Conservation (phyloP, 2,888 invertebrate genomes). For the Pyrocoelia pectoralis region DNA sequence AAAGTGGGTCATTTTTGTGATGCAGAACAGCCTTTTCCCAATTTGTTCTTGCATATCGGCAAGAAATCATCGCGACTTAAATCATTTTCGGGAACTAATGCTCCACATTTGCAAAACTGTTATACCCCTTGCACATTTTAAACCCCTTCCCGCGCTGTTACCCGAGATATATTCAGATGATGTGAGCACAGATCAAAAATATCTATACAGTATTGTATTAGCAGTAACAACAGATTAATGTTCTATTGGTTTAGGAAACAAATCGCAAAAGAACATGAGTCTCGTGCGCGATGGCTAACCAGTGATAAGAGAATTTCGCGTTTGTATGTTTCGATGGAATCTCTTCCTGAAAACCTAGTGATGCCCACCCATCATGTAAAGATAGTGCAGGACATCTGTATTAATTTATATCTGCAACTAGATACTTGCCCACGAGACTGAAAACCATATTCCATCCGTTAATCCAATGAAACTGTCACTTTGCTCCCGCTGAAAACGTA, state of each 20-base stretch:
- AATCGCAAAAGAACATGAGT: not conserved
- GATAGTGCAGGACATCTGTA: too few species aligned
- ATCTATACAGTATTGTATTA: not conserved
- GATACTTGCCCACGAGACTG: too few species aligned
- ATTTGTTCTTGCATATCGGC: not conserved
- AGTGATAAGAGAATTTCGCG: not conserved
- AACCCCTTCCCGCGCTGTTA: not conserved
- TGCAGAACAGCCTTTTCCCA: not conserved
- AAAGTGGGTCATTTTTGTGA: not conserved
- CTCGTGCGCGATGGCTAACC: not conserved
- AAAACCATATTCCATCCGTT: too few species aligned
- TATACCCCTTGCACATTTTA: not conserved
- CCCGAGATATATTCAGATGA: not conserved
- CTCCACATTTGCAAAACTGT: not conserved
- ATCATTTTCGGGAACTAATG: not conserved
- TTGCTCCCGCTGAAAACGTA: too few species aligned
- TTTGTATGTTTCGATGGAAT: not conserved
- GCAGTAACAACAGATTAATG: not conserved
- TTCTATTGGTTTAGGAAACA: too few species aligned
- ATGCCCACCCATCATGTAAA: not conserved
- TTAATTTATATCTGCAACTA: too few species aligned
- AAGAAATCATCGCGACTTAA: not conserved
- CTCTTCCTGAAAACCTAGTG: not conserved
- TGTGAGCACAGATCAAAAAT: not conserved
- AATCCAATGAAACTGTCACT: too few species aligned